Percentiles rank a stretch among this genome's conserved stretches.
Evolutionary conservation across 2,888 invertebrate genomes (phyloP).

Genomic region (Neoitamus cyanurus): DNA sequence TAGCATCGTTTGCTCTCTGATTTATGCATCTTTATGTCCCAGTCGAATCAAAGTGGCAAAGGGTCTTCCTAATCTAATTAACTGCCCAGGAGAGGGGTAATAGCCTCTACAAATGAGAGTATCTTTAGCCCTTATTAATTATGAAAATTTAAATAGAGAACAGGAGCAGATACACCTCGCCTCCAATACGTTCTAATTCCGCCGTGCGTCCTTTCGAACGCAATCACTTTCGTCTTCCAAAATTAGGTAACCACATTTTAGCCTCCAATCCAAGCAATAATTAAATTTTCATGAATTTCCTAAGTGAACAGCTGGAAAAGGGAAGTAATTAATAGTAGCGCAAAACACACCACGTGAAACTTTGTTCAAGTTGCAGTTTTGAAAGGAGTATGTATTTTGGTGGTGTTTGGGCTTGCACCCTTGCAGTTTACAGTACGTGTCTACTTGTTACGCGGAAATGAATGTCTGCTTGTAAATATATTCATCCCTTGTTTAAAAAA

Average conservation of each 20-base stretch:
- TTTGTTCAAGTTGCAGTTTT: no score
- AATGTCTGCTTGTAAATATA: no score
- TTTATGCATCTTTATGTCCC: not conserved
- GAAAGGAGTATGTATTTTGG: no score
- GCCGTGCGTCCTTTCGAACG: not conserved
- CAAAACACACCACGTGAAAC: no score
- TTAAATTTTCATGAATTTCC: not conserved
- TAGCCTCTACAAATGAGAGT: not conserved
- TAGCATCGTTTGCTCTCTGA: not conserved
- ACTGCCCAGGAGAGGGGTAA: not conserved
- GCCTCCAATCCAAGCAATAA: not conserved
- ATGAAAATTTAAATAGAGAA: slow-evolving; percentile 21
- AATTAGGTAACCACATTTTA: not conserved
- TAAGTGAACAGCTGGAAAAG: no score
- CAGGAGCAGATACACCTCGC: not conserved
- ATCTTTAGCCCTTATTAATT: slow-evolving; percentile 10
- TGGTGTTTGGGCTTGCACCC: no score
- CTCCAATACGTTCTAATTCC: not conserved
- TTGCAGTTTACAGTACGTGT: no score
- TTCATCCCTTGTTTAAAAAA: no score
- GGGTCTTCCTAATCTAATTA: slow-evolving; percentile 3
- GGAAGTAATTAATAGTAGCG: no score
- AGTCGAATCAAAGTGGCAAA: slow-evolving; percentile 25
- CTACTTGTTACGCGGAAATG: no score
- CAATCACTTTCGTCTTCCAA: not conserved